A percentile compares a stretch with the other conserved stretches of the same genome.
phyloP scores from a whole-genome alignment of 2,113 vertebrate genomes.

The Lepus timidus region DNA sequence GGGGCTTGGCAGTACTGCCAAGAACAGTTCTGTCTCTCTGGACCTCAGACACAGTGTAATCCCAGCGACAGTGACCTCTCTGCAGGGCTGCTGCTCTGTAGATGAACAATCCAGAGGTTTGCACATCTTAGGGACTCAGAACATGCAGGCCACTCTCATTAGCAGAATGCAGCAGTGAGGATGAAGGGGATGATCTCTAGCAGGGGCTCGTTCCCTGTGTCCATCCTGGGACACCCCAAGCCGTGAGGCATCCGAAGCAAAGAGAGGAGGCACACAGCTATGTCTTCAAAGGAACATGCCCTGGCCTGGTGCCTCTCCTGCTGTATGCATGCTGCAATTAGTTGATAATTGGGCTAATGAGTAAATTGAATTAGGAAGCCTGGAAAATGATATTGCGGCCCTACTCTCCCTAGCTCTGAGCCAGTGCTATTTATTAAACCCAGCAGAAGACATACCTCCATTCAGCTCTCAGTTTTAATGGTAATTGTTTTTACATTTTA shows the following conservation, averaged over 20 bases:
- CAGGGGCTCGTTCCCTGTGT: neutral
- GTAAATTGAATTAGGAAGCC: neutral
- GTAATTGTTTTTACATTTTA: neutral
- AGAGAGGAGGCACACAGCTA: neutral
- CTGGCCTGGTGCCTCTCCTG: neutral
- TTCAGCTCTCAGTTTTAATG: neutral
- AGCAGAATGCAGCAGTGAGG: neutral
- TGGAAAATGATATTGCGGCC: neutral
- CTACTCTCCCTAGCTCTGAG: neutral
- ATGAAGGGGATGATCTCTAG: neutral
- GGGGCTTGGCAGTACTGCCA: neutral
- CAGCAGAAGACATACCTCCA: neutral
- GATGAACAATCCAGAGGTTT: neutral
- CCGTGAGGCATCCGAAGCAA: too few relatives aligned
- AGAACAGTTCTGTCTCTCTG: neutral
- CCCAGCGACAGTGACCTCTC: too few relatives aligned
- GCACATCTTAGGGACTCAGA: neutral
- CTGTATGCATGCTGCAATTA: neutral
- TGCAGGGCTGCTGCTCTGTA: neutral
- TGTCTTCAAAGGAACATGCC: neutral
- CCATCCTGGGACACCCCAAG: neutral
- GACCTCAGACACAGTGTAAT: neutral
- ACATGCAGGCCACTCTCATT: neutral
- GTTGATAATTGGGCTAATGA: neutral
- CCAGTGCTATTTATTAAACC: neutral